Percentiles rank a stretch among this genome's conserved stretches.
Conservation (phyloP, 2,888 invertebrate species). For the Hedya salicella region DNA sequence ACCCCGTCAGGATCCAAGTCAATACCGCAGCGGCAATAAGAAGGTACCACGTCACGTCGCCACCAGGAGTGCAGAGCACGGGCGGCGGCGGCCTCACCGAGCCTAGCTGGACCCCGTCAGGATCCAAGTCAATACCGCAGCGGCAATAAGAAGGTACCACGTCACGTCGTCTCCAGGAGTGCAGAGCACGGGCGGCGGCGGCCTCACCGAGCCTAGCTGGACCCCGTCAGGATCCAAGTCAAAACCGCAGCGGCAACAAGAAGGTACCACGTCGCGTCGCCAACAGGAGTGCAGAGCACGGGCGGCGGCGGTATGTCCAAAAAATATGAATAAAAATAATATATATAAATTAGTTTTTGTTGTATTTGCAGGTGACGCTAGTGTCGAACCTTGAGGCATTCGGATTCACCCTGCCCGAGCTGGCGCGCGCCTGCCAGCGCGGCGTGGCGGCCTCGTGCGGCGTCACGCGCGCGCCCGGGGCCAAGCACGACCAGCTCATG, state of each 20-base stretch:
- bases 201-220: too few species aligned
- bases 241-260: too few species aligned
- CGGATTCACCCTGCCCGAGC: conserved; percentile 91
- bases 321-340: too few species aligned
- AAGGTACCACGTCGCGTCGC: too few species aligned
- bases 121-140: conserved; percentile 91
- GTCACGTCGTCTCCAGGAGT: too few species aligned
- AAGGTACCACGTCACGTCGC: conserved; percentile 86
- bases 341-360: too few species aligned
- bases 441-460: conserved; percentile 95
- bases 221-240: too few species aligned
- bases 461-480: conserved; percentile 89
- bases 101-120: conserved; percentile 90
- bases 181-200: too few species aligned
- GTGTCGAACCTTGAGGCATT: conserved; percentile 95
- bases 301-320: too few species aligned
- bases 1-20: conserved; percentile 91
- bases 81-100: conserved; percentile 82
- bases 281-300: too few species aligned
- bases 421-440: conserved; percentile 92
- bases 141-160: conserved; percentile 93
- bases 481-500: conserved; percentile 90
- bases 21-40: conserved; percentile 93
- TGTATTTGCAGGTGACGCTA: conserved; percentile 91
- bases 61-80: too few species aligned